Percentiles rank a stretch among this genome's conserved stretches.
Conservation (phyloP, 1,140 invertebrate species). For the Pectinophora gossypiella region DNA sequence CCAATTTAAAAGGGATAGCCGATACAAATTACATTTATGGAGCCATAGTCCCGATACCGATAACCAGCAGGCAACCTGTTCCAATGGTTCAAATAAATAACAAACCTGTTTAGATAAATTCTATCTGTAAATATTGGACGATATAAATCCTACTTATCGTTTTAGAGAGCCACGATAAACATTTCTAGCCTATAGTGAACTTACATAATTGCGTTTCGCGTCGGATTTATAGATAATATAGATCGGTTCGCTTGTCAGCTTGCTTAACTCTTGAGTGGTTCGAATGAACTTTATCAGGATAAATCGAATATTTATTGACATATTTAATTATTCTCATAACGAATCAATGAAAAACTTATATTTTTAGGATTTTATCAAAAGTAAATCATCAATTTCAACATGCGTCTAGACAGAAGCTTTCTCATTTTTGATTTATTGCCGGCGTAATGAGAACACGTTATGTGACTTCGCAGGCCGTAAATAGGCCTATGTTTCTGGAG, state of each 20-base stretch:
- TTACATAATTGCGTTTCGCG: slow-evolving; percentile 13
- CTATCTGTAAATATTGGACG: slow-evolving; percentile 63
- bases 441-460: too few relatives aligned
- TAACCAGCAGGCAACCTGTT: slow-evolving; percentile 60
- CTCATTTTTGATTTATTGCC: too few relatives aligned
- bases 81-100: slow-evolving; percentile 64
- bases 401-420: too few relatives aligned
- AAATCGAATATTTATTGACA: too few relatives aligned
- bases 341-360: too few relatives aligned
- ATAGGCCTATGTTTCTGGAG: too few relatives aligned
- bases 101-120: slow-evolving; percentile 66
- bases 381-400: too few relatives aligned
- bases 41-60: slow-evolving; percentile 45
- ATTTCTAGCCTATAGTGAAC: slow-evolving; percentile 19
- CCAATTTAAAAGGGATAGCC: slow-evolving; percentile 50
- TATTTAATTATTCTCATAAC: too few relatives aligned
- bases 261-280: not conserved
- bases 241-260: not conserved
- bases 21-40: slow-evolving; percentile 68
- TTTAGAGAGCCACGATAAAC: not conserved
- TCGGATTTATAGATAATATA: slow-evolving; percentile 3
- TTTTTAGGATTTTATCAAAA: too few relatives aligned
- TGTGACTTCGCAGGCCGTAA: too few relatives aligned
- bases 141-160: slow-evolving; percentile 31
- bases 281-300: too few relatives aligned